Conservation (phyloP, 2,888 invertebrate genomes). For the Mechanitis mazaeus region DNA sequence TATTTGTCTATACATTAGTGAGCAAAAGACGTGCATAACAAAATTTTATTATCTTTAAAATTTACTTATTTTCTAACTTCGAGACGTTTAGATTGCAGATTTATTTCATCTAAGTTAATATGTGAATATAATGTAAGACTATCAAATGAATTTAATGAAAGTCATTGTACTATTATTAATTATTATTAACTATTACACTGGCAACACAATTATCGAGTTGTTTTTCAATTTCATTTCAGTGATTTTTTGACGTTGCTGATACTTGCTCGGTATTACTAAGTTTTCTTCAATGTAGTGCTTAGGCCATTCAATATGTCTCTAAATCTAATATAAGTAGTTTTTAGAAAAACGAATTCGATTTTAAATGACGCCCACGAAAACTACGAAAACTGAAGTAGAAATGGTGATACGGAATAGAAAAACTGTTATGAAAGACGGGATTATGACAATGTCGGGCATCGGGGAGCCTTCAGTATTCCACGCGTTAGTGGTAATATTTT, state of each 20-base stretch:
- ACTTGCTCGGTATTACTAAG: constrained; percentile 53
- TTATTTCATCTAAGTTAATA: too few relatives aligned
- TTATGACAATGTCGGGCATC: constrained; percentile 91
- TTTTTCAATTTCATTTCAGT: constrained; percentile 71
- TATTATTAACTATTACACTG: constrained; percentile 20
- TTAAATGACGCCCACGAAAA: constrained; percentile 84
- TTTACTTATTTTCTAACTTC: too few relatives aligned
- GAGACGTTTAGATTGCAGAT: too few relatives aligned
- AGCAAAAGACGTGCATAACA: too few relatives aligned
- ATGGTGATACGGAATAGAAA: constrained; percentile 92
- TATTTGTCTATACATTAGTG: not conserved
- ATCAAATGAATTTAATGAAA: too few relatives aligned
- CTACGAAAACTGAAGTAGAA: constrained; percentile 89
- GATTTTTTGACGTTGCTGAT: constrained; percentile 68
- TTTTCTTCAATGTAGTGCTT: constrained; percentile 65
- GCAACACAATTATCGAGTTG: constrained; percentile 64
- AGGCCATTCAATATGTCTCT: constrained; percentile 63
- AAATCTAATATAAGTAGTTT: constrained; percentile 62
- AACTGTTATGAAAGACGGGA: constrained; percentile 91
- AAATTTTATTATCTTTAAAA: too few relatives aligned
- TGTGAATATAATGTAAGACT: too few relatives aligned
- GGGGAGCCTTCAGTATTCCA: constrained; percentile 98
- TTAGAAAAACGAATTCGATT: constrained; percentile 53
- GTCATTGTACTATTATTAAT: not conserved
- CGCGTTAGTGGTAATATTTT: constrained; percentile 98